Evolutionary conservation across 1,140 invertebrate genomes (phyloP).

Genomic region (Lepidurus arcticus): DNA sequence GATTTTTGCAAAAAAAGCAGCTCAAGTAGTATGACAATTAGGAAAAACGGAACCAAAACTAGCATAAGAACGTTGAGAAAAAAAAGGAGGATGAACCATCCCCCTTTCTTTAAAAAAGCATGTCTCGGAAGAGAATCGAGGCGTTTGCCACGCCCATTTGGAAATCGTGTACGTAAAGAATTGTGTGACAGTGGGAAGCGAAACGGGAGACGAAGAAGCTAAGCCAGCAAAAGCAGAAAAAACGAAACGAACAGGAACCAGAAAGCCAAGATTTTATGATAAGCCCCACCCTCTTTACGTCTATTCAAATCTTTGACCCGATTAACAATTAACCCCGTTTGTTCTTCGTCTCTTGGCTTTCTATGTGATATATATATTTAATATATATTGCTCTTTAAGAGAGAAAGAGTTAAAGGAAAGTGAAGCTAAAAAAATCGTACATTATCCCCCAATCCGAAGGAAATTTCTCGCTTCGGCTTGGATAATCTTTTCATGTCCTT

Average conservation of each 20-base stretch:
- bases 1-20: background rate
- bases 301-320: background rate
- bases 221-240: too few relatives aligned
- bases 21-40: background rate
- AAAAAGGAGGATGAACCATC: background rate
- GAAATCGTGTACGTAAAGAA: background rate
- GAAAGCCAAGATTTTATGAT: conserved; percentile 15
- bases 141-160: background rate
- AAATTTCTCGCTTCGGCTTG: background rate
- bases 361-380: conserved; percentile 7
- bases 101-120: background rate
- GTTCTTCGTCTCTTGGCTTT: conserved; percentile 2
- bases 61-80: background rate
- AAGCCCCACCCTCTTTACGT: background rate
- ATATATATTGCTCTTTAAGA: conserved; percentile 3
- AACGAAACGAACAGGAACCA: background rate
- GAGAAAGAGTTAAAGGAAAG: background rate
- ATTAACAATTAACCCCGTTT: background rate
- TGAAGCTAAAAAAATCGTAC: background rate
- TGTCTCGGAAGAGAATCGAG: background rate
- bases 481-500: background rate
- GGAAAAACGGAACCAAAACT: background rate
- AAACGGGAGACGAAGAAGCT: background rate
- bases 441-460: background rate
- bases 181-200: background rate